Conservation (phyloP, 2,888 invertebrate genomes). For the Leptogaster cylindrica region DNA sequence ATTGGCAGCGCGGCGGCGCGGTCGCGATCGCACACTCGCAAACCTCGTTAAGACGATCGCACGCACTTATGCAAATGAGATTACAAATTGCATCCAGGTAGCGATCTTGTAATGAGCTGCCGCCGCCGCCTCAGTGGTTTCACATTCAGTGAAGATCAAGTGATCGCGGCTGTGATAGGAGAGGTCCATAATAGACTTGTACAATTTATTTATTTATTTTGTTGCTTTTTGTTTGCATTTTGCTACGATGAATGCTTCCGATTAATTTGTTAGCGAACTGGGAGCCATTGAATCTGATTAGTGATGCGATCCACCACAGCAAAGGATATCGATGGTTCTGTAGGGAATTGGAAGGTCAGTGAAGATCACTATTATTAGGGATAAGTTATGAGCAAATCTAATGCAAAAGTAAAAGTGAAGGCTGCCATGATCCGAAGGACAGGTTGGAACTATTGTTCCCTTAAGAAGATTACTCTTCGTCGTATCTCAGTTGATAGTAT, state of each 20-base stretch:
- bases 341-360: not conserved
- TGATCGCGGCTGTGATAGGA: not conserved
- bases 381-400: not conserved
- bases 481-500: too few relatives aligned
- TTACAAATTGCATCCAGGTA: not conserved
- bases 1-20: not conserved
- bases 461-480: not conserved
- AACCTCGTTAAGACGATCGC: not conserved
- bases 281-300: not conserved
- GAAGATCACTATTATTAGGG: slow-evolving; percentile 12
- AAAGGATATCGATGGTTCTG: not conserved
- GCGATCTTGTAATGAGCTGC: slow-evolving; percentile 12
- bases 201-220: too few relatives aligned
- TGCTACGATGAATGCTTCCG: slow-evolving; percentile 17
- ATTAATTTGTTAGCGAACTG: slow-evolving; percentile 12
- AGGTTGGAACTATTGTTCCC: not conserved
- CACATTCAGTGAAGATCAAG: not conserved
- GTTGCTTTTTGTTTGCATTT: too few relatives aligned
- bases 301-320: not conserved
- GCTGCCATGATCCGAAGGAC: not conserved
- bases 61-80: slow-evolving; percentile 22
- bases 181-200: slow-evolving; percentile 16
- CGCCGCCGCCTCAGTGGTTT: not conserved
- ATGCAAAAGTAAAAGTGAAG: slow-evolving; percentile 20
- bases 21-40: not conserved